These are phyloP conservation scores for Pseudococcus longispinus DNA, from an alignment of 2,888 invertebrate genomes.

Conservation along the genomic window DNA sequence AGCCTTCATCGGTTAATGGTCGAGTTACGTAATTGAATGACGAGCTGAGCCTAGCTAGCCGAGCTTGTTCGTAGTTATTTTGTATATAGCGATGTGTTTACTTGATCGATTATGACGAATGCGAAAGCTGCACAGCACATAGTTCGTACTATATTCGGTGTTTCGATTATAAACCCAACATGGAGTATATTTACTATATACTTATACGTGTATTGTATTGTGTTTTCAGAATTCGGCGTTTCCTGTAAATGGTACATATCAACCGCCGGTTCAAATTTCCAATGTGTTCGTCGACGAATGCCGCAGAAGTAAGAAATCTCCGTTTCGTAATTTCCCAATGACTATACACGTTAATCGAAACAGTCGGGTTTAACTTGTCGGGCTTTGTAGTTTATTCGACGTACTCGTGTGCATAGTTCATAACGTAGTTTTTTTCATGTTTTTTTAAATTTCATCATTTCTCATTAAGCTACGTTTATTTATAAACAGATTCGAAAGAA, in stretches of 20 bases:
- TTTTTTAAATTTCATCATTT: not conserved
- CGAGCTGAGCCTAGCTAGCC: not conserved
- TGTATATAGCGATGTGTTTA: not conserved
- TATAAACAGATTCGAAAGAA: constrained; percentile 46
- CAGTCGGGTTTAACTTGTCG: not conserved
- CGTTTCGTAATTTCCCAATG: not conserved
- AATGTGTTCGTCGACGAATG: constrained; percentile 24
- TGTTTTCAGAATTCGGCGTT: constrained; percentile 81
- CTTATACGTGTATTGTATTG: constrained; percentile 48
- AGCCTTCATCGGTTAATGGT: constrained; percentile 11
- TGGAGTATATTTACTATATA: not conserved
- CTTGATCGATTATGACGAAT: constrained; percentile 33
- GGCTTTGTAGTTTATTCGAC: not conserved
- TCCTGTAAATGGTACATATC: constrained; percentile 88
- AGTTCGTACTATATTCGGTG: not conserved
- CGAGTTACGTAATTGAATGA: not conserved
- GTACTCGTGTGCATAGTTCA: not conserved
- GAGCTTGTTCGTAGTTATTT: not conserved
- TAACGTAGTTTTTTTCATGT: not conserved
- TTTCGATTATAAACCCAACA: not conserved
- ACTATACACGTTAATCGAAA: not conserved
- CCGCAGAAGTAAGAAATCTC: constrained; percentile 32
- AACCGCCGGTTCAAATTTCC: constrained; percentile 61
- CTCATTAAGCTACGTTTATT: not conserved
- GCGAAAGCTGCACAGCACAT: not conserved